Conservation (phyloP, 2,113 vertebrate species). For the Plestiodon gilberti region DNA sequence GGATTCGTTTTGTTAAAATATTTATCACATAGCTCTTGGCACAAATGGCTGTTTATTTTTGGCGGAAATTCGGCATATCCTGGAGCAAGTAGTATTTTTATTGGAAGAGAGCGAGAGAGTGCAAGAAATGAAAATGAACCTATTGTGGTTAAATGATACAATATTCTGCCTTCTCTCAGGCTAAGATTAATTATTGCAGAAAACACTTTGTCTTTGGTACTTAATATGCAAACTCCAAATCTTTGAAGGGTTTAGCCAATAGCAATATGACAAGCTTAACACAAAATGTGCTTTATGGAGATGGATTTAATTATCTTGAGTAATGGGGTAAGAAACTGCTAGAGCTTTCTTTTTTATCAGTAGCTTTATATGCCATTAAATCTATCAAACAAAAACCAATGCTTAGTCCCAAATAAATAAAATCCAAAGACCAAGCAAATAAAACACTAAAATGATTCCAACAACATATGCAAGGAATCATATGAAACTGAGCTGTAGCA, state of each 20-base stretch:
- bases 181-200: constrained; percentile 61
- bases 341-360: constrained; percentile 41
- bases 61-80: constrained; percentile 4
- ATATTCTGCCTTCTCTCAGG: constrained; percentile 40
- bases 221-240: constrained; percentile 11
- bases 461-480: neutral
- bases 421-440: neutral
- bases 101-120: constrained; percentile 2
- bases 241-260: constrained; percentile 51
- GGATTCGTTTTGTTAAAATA: neutral
- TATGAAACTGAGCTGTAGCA: neutral
- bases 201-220: constrained; percentile 40
- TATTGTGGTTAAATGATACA: constrained; percentile 39
- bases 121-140: constrained; percentile 16
- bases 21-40: neutral
- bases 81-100: constrained; percentile 28
- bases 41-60: constrained; percentile 30
- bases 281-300: constrained; percentile 46
- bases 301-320: constrained; percentile 57
- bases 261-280: constrained; percentile 59
- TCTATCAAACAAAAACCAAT: constrained; percentile 38
- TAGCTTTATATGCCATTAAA: constrained; percentile 28
- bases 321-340: constrained; percentile 42
- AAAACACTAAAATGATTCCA: neutral
- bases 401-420: constrained; percentile 16